Evolutionary conservation across 2,113 vertebrate genomes (phyloP).

Genomic region (Labeo rohita): DNA sequence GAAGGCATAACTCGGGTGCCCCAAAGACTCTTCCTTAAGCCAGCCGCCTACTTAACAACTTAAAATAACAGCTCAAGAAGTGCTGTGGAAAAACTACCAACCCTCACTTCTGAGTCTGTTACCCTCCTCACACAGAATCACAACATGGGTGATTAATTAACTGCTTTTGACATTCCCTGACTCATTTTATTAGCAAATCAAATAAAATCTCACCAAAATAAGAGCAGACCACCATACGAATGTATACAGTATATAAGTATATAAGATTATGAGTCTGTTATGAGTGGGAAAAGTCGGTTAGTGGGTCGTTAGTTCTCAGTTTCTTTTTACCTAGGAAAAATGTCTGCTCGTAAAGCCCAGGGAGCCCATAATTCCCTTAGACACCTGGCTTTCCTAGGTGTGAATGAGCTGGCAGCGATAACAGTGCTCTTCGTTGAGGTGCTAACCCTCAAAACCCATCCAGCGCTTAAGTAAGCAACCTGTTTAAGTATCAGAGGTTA

Average conservation of each 20-base stretch:
- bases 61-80: not conserved
- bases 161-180: not conserved
- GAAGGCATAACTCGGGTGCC: conserved; percentile 10
- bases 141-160: not conserved
- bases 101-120: not conserved
- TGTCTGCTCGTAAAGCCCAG: not conserved
- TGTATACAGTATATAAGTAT: not conserved
- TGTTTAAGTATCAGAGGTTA: not conserved
- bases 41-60: conserved; percentile 9
- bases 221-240: not conserved
- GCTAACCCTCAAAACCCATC: not conserved
- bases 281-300: not conserved
- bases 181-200: not conserved
- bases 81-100: not conserved
- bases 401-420: not conserved
- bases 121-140: not conserved
- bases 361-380: not conserved
- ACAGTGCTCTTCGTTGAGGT: not conserved
- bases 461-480: not conserved
- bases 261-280: not conserved
- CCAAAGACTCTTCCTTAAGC: not conserved
- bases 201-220: not conserved
- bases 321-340: not conserved
- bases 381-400: not conserved
- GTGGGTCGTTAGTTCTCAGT: not conserved